A percentile compares a stretch with the other conserved stretches of the same genome.
Conservation (phyloP, 2,113 vertebrate genomes). For the Channa maculata region DNA sequence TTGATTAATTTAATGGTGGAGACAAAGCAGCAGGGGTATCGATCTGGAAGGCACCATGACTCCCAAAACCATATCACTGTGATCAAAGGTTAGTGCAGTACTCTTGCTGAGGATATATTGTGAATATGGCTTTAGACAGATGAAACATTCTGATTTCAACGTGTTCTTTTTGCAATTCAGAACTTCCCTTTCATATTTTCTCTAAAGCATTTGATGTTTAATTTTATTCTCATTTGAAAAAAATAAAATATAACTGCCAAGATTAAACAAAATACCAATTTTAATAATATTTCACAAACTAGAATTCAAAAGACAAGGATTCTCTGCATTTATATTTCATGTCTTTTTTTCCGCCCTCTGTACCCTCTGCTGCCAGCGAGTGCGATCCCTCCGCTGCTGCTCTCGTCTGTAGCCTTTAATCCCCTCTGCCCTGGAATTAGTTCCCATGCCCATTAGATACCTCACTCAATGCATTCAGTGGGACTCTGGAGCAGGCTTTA, state of each 20-base stretch:
- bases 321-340: conserved; percentile 63
- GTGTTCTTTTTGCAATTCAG: neutral
- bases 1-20: conserved; percentile 32
- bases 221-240: conserved; percentile 39
- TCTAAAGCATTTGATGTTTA: conserved; percentile 37
- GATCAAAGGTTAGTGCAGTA: conserved; percentile 52
- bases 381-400: conserved; percentile 65
- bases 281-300: conserved; percentile 71
- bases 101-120: conserved; percentile 39
- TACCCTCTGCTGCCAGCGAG: conserved; percentile 64
- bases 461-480: conserved; percentile 70
- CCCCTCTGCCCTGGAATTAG: conserved; percentile 79
- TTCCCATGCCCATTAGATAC: conserved; percentile 80
- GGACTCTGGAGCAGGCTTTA: conserved; percentile 67
- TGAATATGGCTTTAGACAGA: conserved; percentile 27
- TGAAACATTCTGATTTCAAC: conserved; percentile 17
- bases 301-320: conserved; percentile 64
- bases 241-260: conserved; percentile 47
- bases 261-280: conserved; percentile 66
- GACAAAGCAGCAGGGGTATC: conserved; percentile 30
- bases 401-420: conserved; percentile 74
- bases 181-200: neutral
- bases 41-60: conserved; percentile 46
- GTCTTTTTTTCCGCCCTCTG: conserved; percentile 70
- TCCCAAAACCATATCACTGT: conserved; percentile 37